Conservation (phyloP, 2,888 invertebrate genomes). For the Aphrophora alni region DNA sequence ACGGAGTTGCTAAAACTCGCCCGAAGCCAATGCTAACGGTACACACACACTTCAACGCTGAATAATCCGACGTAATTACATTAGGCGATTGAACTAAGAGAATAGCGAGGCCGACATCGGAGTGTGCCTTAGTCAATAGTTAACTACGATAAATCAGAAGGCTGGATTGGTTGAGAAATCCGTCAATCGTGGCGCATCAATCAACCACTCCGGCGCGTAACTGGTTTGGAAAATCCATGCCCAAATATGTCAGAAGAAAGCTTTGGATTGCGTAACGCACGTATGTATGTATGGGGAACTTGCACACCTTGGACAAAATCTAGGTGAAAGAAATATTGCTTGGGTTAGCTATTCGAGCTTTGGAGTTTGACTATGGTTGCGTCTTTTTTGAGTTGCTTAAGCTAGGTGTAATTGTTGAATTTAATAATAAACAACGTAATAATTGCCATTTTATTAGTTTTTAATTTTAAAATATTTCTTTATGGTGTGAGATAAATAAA, state of each 20-base stretch:
- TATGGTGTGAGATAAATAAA: no score
- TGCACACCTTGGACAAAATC: not conserved
- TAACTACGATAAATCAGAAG: not conserved
- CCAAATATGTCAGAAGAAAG: not conserved
- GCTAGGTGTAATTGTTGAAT: no score
- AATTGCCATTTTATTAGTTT: no score
- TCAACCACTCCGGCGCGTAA: not conserved
- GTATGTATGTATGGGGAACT: not conserved
- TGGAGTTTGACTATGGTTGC: no score
- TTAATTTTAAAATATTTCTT: no score
- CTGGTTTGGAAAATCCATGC: slow-evolving; percentile 3
- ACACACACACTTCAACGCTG: not conserved
- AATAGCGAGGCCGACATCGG: not conserved
- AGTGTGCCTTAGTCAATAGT: not conserved
- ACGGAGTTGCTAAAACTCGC: not conserved
- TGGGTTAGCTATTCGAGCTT: no score
- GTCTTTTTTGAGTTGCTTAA: no score
- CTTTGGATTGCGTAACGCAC: not conserved
- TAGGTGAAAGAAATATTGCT: not conserved
- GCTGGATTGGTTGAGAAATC: not conserved
- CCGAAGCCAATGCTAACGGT: not conserved
- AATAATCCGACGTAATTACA: not conserved
- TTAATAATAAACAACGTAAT: no score
- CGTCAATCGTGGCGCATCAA: not conserved
- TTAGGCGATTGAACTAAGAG: not conserved